Conservation (phyloP, 2,113 vertebrate species). For the Falco punctatus region DNA sequence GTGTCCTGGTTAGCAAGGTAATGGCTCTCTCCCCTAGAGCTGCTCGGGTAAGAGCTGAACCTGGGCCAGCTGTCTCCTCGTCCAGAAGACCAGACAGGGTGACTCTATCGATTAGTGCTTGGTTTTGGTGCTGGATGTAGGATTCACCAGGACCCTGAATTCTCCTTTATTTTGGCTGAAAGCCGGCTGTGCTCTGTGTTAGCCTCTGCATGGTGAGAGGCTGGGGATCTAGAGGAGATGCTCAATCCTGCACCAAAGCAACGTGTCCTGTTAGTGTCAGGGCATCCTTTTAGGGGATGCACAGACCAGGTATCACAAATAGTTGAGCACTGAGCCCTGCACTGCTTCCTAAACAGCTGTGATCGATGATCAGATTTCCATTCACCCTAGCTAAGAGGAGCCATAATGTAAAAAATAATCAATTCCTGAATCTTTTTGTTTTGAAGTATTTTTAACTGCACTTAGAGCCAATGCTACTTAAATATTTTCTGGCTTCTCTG, state of each 20-base stretch:
- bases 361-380: neutral
- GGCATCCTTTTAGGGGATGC: neutral
- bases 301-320: neutral
- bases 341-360: neutral
- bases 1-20: neutral
- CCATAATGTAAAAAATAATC: neutral
- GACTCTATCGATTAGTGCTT: neutral
- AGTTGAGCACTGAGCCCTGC: neutral
- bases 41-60: neutral
- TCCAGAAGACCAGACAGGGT: neutral
- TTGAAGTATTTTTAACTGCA: neutral
- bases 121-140: neutral
- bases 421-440: neutral
- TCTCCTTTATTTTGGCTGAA: neutral
- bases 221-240: neutral
- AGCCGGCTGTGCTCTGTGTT: neutral
- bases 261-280: no score
- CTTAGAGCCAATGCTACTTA: neutral
- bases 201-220: neutral
- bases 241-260: neutral
- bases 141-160: neutral
- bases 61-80: neutral
- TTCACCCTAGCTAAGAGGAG: neutral
- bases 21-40: neutral
- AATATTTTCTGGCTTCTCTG: neutral